A percentile compares a stretch with the other conserved stretches of the same genome.
Conservation (phyloP, 2,797 vertebrate genomes). For the Hafferia zeledoni region DNA sequence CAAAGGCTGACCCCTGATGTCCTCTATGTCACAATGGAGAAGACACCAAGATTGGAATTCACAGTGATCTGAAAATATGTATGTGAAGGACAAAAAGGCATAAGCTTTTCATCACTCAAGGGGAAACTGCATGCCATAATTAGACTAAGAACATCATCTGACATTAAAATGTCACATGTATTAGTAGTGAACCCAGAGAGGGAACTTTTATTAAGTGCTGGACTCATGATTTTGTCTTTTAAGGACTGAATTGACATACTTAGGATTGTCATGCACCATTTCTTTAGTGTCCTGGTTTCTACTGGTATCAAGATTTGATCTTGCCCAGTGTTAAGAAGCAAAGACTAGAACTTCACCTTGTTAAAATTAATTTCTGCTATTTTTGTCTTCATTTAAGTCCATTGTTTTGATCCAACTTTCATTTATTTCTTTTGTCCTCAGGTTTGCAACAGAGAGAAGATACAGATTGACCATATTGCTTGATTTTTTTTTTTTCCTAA, state of each 20-base stretch:
- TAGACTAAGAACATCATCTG: neutral
- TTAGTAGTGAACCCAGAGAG: neutral
- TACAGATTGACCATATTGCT: neutral
- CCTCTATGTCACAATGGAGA: neutral
- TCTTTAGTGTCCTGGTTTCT: neutral
- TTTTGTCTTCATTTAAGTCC: neutral
- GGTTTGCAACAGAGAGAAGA: neutral
- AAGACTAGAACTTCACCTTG: neutral
- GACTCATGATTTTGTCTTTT: neutral
- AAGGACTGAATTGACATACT: neutral
- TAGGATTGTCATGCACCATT: neutral
- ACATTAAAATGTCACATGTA: slow-evolving; percentile 19
- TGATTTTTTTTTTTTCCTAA: neutral
- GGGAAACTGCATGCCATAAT: neutral
- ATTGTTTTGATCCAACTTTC: neutral
- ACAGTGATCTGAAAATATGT: neutral
- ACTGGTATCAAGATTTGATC: neutral
- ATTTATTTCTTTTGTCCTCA: neutral
- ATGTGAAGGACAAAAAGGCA: neutral
- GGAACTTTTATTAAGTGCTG: neutral
- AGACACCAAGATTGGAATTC: neutral
- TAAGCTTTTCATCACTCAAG: neutral
- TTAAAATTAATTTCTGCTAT: neutral
- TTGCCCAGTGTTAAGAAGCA: neutral
- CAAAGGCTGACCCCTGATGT: neutral